Evolutionary conservation across 2,113 vertebrate species (phyloP).

Genomic region (Oreotragus oreotragus): DNA sequence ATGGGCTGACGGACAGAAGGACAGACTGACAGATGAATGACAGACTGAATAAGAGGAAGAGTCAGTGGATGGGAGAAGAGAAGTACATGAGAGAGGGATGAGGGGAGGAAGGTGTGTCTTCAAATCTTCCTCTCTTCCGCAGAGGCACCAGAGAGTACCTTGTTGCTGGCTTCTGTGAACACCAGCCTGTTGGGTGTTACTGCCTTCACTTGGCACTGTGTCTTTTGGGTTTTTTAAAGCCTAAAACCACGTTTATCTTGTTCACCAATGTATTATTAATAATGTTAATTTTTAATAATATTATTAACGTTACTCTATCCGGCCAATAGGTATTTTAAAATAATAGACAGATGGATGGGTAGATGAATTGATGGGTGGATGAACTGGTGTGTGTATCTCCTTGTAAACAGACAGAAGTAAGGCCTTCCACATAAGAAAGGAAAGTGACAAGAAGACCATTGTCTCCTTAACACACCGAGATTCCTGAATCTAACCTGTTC

Average conservation of each 20-base stretch:
- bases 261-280: background rate
- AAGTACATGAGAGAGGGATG: background rate
- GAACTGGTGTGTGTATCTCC: background rate
- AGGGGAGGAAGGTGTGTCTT: background rate
- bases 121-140: background rate
- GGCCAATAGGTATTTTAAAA: background rate
- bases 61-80: background rate
- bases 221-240: background rate
- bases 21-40: too few relatives aligned
- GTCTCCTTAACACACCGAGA: background rate
- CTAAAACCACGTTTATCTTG: background rate
- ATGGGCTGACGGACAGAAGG: background rate
- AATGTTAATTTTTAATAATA: background rate
- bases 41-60: background rate
- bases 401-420: background rate
- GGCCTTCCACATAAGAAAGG: background rate
- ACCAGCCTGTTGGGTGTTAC: background rate
- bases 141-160: background rate
- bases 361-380: too few relatives aligned
- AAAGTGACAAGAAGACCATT: background rate
- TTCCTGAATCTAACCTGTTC: background rate
- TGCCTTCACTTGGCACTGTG: background rate
- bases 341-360: background rate
- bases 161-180: background rate
- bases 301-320: background rate